Evolutionary conservation across 2,113 vertebrate genomes (phyloP).

Genomic region (Sinocyclocheilus anophthalmus): DNA sequence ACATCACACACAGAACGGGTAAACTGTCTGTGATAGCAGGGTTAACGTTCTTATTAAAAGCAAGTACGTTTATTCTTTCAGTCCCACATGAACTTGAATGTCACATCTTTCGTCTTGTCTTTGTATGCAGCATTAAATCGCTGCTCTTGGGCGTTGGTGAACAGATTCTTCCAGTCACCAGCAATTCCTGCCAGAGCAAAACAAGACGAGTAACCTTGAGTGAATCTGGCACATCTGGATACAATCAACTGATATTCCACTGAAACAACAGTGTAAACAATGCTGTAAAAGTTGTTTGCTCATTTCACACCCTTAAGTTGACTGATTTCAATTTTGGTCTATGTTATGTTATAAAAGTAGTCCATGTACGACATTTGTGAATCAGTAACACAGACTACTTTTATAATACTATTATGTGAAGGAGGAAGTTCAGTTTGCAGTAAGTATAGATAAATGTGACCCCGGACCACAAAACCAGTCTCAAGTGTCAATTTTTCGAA

Average conservation of each 20-base stretch:
- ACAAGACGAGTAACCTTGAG: neutral
- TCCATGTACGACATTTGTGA: no score
- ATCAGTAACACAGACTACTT: neutral
- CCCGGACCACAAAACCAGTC: no score
- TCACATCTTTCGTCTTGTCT: constrained; percentile 70
- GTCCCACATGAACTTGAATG: constrained; percentile 71
- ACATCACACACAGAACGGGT: no score
- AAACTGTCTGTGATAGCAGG: no score
- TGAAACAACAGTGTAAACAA: no score
- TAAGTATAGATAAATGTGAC: no score
- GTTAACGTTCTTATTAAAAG: neutral
- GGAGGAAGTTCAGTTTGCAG: neutral
- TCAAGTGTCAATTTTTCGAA: no score
- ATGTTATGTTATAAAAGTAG: no score
- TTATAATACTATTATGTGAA: neutral
- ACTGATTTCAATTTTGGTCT: no score
- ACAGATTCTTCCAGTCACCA: constrained; percentile 75
- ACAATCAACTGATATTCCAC: neutral
- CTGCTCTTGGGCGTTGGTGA: constrained; percentile 65
- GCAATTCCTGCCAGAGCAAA: constrained; percentile 65
- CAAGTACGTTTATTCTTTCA: constrained; percentile 15
- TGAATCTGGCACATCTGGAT: neutral
- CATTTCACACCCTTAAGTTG: no score
- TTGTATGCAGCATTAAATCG: constrained; percentile 69
- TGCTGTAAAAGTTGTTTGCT: no score